phyloP scores from a whole-genome alignment of 2,113 vertebrate genomes.

The Bungarus multicinctus region DNA sequence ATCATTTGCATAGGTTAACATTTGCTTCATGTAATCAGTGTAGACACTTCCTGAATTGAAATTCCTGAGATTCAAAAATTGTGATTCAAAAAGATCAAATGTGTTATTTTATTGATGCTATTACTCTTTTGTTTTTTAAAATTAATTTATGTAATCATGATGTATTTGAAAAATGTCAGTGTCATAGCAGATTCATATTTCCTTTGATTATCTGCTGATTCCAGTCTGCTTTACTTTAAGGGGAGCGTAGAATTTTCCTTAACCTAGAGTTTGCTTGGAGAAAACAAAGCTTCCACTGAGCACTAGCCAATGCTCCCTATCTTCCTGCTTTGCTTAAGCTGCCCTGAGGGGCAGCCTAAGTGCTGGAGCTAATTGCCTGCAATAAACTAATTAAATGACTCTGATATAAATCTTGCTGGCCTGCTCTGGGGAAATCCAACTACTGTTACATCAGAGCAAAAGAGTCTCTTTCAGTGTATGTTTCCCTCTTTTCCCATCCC shows the following conservation, averaged over 20 bases:
- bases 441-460: fast-evolving
- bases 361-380: constrained; percentile 63
- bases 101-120: not conserved
- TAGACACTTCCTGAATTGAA: not conserved
- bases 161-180: not conserved
- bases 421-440: not conserved
- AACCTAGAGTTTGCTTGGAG: not conserved
- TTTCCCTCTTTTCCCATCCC: not conserved
- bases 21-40: not conserved
- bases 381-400: constrained; percentile 52
- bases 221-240: not conserved
- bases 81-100: not conserved
- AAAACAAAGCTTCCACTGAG: constrained; percentile 12
- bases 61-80: not conserved
- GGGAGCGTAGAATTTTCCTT: not conserved
- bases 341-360: constrained; percentile 53
- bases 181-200: not conserved
- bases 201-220: not conserved
- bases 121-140: not conserved
- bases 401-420: constrained; percentile 53
- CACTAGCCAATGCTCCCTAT: not conserved
- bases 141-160: not conserved
- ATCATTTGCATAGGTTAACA: not conserved
- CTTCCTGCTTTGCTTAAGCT: constrained; percentile 20
- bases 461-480: not conserved